These are phyloP conservation scores for Chalcosyrphus nemorum DNA, from an alignment of 2,888 invertebrate species.

Conservation along the genomic window DNA sequence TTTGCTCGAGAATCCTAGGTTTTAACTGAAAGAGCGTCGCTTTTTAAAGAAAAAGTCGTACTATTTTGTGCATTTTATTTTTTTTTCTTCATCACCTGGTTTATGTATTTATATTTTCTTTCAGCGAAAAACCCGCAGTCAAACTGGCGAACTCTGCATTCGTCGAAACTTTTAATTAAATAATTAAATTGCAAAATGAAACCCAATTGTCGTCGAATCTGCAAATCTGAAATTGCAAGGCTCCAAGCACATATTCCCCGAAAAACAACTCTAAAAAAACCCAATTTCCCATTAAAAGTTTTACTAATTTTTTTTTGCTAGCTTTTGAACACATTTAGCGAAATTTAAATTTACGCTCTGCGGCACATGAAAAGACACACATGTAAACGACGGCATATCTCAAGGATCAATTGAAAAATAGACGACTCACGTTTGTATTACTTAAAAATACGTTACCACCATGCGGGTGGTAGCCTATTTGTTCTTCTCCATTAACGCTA, in stretches of 20 bases:
- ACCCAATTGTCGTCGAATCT: neutral
- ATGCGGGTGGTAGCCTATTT: constrained; percentile 23
- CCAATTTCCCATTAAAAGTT: neutral
- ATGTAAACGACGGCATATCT: neutral
- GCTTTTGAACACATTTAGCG: neutral
- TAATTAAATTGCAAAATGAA: constrained; percentile 2
- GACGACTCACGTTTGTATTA: constrained; percentile 45
- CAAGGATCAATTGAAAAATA: neutral
- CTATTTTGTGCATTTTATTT: no score
- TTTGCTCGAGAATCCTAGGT: no score
- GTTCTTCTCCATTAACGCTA: constrained; percentile 45
- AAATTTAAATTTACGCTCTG: constrained; percentile 25
- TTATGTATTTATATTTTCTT: no score
- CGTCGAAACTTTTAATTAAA: constrained; percentile 2
- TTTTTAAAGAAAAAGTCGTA: no score
- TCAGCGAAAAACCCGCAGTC: neutral
- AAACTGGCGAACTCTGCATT: neutral
- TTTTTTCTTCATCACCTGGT: no score
- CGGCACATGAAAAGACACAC: constrained; percentile 7
- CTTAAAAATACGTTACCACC: neutral
- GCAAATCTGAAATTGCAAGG: neutral
- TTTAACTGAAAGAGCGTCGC: no score
- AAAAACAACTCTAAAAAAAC: neutral
- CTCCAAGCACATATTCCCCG: neutral
- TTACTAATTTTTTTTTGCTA: neutral